Evolutionary conservation across 2,888 invertebrate genomes (phyloP), one percentile per base, ranked within the genome.

Genomic region (Bembecia ichneumoniformis): DNA sequence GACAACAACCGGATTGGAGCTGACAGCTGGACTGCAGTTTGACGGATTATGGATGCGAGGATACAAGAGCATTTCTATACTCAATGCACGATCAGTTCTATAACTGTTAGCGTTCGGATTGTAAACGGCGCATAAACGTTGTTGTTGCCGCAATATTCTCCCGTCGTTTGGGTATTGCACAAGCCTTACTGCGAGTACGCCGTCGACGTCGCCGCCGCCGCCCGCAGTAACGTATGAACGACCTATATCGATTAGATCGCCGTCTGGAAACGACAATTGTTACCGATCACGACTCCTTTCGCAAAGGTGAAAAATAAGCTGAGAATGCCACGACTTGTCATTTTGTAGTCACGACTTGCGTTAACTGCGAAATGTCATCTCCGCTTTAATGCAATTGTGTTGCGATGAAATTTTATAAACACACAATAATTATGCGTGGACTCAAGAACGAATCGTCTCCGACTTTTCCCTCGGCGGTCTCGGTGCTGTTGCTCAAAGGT

Each of bases 241-340:
- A 75, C 79, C 78, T 62, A 77, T 77, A 76, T 77, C 73, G 78
- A 79, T 78, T 74, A 74, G 68, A 80, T 79, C 78, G 71, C 59
- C 52, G 54, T 64, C 64, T 64, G 73, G 66, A 70, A 62, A 69
- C 68, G 63, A 68, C 76, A 65, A 74, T 74, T 75, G 81, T 77
- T 81, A 76, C 76, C 76, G 78, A 83, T 84, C 87, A 86, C 86
- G 84, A 84, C 63, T 75, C 74, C 73, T 76, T 79, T 79, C 79
- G 81, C 67, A 83, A 84, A 83, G 77, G 81, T 75, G 83, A 84
- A 84, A 86, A 84, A 86, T 86, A 76, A 74, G 66, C 68, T 70
- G 83, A 74, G 83, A 83, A 87, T 83, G 82, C 82, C 86, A 82
- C 81, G 86, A 76, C 80, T 81, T 82, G 83, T 82, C 82, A 84